Base-by-base conservation (phyloP, 2,797 vertebrate species). In the Peromyscus melanophrys region DNA sequence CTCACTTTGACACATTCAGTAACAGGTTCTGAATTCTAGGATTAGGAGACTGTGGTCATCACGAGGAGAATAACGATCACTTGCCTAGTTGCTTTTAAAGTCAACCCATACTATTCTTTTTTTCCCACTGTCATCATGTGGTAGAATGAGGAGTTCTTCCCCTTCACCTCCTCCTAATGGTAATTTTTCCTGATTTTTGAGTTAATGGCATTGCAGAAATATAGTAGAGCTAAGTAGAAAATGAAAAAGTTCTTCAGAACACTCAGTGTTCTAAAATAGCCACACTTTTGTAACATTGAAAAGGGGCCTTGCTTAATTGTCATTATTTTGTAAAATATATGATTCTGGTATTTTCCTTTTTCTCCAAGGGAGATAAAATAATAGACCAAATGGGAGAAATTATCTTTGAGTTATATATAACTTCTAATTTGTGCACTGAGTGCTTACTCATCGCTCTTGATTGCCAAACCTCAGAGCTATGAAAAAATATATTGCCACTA, bases 381-480 rank as follows among this genome's bases (percentile, higher is more conserved):
- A 96, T 52, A 94, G 82, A 87, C 34, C 67, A 96, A 96, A 73
- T 92, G 76, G 65, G 59, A 73, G 94, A 96, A 90, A 95, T 75
- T 96, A 1, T 88, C 78, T 43, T 80, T 78, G 69, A 95, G 61
- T 92, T 96, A 93, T 73, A 86, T 65, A 75, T 91, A 96, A 89
- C 69, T 94, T 77, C 78, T 89, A 76, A 94, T 96, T 96, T 96
- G 94, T 87, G 23, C 13, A 90, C 46, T 21, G 93, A 55, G 40
- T 95, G 96, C 77, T 97, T 95, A 95, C 55, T 97, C 96, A 97
- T 96, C 80, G 81, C 27, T 95, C 75, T 92, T 97, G 97, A 98
- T 89, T 96, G 96, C 65, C 86, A 96, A 92, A 91, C 88, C 34
- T 91, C 95, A 82, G 78, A 91, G 40, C 40, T 91, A 69, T 76